Evolutionary conservation across 2,797 vertebrate species (phyloP).

Genomic region (Sarcoramphus papa): DNA sequence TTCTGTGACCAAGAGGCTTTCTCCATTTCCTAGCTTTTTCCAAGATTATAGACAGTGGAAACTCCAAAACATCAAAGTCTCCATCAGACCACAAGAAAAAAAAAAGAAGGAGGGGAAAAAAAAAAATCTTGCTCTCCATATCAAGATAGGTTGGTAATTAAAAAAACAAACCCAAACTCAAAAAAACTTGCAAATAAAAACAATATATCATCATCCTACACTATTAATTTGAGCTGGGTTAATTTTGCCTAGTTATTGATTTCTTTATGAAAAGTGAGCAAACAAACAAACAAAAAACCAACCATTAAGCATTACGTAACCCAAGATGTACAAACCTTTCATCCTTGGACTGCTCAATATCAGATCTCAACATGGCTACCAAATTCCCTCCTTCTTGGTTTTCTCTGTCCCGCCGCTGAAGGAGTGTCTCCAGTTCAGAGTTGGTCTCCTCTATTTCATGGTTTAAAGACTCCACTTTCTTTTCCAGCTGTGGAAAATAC

Average conservation of each 20-base stretch:
- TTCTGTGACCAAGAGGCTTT: neutral
- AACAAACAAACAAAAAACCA: neutral
- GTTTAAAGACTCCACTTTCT: conserved; percentile 78
- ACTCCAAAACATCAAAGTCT: neutral
- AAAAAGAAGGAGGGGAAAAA: too few species aligned
- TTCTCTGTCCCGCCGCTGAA: conserved; percentile 81
- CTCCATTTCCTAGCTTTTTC: neutral
- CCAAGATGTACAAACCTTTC: conserved; percentile 77
- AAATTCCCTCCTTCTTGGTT: conserved; percentile 84
- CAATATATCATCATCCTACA: neutral
- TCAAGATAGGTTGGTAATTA: neutral
- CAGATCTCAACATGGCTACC: conserved; percentile 84
- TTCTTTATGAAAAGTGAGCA: neutral
- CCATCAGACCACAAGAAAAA: neutral
- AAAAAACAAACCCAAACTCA: neutral
- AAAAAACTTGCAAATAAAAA: neutral
- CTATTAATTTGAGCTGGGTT: neutral
- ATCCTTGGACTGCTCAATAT: conserved; percentile 74
- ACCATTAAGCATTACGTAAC: neutral
- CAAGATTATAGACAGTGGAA: neutral
- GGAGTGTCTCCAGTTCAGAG: conserved; percentile 80
- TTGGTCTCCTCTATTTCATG: conserved; percentile 76
- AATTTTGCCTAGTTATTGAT: neutral
- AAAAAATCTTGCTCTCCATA: neutral
- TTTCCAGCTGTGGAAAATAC: conserved; percentile 76